Evolutionary conservation across 1,140 invertebrate species (phyloP).

Genomic region (Drosophila sproati): DNA sequence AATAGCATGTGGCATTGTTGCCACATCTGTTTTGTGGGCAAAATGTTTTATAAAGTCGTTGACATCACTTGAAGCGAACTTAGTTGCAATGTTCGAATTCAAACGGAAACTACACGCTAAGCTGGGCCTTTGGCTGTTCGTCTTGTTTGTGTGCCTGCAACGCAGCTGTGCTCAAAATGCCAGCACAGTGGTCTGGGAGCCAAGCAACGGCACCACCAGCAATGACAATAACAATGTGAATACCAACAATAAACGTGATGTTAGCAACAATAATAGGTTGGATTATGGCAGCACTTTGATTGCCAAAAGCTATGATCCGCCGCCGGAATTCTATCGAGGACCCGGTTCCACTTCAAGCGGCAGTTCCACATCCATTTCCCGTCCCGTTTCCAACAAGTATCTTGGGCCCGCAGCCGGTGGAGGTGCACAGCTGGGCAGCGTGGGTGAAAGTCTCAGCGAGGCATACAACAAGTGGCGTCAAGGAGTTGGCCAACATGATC

Average conservation of each 20-base stretch:
- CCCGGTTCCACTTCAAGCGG: slow-evolving; percentile 45
- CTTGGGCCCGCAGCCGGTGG: background rate
- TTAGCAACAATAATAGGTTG: slow-evolving; percentile 21
- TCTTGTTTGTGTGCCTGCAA: slow-evolving; percentile 12
- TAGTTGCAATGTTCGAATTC: slow-evolving; percentile 63
- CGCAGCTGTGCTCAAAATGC: slow-evolving; percentile 27
- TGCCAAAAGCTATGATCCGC: slow-evolving; percentile 70
- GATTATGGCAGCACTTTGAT: slow-evolving; percentile 51
- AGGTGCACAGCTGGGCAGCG: slow-evolving; percentile 45
- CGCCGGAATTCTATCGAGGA: slow-evolving; percentile 71
- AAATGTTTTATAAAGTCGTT: slow-evolving; percentile 69
- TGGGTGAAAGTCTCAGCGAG: slow-evolving; percentile 61
- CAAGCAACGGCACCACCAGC: background rate
- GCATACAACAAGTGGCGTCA: slow-evolving; percentile 70
- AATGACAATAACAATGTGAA: slow-evolving; percentile 1
- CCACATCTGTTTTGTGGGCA: background rate
- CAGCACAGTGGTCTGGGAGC: slow-evolving; percentile 38
- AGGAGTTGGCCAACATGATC: slow-evolving; percentile 39
- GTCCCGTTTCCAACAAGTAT: slow-evolving; percentile 8
- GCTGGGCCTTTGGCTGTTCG: slow-evolving; percentile 31
- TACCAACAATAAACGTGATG: slow-evolving; percentile 38
- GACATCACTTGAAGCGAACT: slow-evolving; percentile 43
- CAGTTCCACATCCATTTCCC: slow-evolving; percentile 14
- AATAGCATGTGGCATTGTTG: slow-evolving; percentile 12
- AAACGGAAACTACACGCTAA: slow-evolving; percentile 49